Conservation (phyloP, 2,888 invertebrate species). For the Nineta flava region DNA sequence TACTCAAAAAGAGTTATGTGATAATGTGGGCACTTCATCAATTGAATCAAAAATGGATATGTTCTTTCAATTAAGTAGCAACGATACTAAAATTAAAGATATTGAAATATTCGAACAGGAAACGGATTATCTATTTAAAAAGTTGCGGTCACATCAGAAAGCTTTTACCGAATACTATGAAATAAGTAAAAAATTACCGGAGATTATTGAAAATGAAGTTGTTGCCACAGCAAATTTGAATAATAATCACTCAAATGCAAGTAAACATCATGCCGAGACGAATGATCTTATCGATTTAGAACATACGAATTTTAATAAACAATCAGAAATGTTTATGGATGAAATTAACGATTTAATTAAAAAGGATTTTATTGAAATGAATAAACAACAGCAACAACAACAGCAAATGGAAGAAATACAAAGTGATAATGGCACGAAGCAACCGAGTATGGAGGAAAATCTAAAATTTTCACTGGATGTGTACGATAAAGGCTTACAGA, state of each 20-base stretch:
- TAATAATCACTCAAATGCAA: background rate
- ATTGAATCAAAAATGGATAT: too few relatives aligned
- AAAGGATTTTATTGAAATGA: slow-evolving; percentile 14
- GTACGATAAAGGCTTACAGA: slow-evolving; percentile 5
- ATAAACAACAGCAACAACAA: background rate
- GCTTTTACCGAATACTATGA: slow-evolving; percentile 12
- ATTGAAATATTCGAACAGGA: slow-evolving; percentile 10
- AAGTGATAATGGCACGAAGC: background rate
- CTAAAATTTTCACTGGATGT: slow-evolving; percentile 2
- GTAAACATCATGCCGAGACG: background rate
- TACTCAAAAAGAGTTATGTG: too few relatives aligned
- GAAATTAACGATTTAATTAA: background rate
- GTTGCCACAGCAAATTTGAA: slow-evolving; percentile 14
- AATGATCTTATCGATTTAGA: background rate
- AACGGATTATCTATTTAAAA: slow-evolving; percentile 12
- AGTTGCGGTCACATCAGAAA: slow-evolving; percentile 12
- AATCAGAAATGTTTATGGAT: background rate
- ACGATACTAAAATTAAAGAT: background rate
- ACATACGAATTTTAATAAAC: background rate
- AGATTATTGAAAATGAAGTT: slow-evolving; percentile 8
- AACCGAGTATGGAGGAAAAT: background rate
- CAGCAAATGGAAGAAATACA: too few relatives aligned
- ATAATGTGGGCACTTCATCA: too few relatives aligned
- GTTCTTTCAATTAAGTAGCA: too few relatives aligned
- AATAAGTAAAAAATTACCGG: slow-evolving; percentile 8